phyloP scores from a whole-genome alignment of 2,888 invertebrate genomes.

The Oxycera nigricornis region DNA sequence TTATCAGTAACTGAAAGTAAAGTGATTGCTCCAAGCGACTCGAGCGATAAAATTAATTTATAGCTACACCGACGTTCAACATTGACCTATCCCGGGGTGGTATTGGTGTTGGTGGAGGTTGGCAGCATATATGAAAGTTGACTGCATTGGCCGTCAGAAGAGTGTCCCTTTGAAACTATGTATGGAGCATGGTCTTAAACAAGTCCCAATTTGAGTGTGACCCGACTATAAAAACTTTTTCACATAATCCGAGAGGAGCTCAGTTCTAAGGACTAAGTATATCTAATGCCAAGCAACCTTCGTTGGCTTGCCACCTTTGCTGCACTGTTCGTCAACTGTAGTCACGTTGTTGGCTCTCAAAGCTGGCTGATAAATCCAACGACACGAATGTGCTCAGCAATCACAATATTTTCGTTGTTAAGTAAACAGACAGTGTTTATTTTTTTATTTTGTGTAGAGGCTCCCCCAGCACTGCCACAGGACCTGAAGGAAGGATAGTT shows the following conservation, averaged over 20 bases:
- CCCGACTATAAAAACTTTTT: constrained; percentile 39
- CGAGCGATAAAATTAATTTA: constrained; percentile 45
- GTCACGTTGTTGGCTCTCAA: not conserved
- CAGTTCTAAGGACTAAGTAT: constrained; percentile 36
- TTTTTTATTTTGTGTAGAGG: too few species aligned
- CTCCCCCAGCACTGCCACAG: too few species aligned
- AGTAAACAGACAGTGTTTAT: constrained; percentile 44
- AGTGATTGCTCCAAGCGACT: constrained; percentile 39
- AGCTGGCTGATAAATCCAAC: constrained; percentile 37
- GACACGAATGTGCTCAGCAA: constrained; percentile 36
- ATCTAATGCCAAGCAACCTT: constrained; percentile 33
- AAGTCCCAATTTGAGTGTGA: constrained; percentile 44
- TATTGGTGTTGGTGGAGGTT: not conserved
- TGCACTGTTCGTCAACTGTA: not conserved
- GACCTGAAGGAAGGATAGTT: too few species aligned
- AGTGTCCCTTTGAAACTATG: not conserved
- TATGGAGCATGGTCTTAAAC: constrained; percentile 17
- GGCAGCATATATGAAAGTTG: not conserved
- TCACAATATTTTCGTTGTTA: constrained; percentile 46
- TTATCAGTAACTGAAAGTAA: constrained; percentile 32
- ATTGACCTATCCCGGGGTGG: constrained; percentile 21
- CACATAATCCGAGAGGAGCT: constrained; percentile 41
- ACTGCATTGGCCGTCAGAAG: constrained; percentile 3
- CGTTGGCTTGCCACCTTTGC: not conserved
- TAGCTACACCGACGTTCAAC: constrained; percentile 32